Conservation (phyloP, 2,888 invertebrate genomes). For the Caenorhabditis sp. region DNA sequence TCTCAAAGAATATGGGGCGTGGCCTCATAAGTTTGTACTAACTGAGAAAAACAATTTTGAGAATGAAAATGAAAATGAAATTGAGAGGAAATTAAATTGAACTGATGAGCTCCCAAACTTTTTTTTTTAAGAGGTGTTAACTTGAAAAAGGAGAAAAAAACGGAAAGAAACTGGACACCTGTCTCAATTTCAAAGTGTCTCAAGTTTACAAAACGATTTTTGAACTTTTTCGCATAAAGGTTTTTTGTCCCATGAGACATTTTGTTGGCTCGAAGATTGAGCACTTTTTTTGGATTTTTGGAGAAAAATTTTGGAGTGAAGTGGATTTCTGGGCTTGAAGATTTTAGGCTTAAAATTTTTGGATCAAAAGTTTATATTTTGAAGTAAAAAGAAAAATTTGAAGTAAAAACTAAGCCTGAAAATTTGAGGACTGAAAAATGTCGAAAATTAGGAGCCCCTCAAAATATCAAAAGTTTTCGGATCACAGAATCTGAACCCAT, state of each 20-base stretch:
- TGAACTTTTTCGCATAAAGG: background rate
- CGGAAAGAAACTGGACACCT: background rate
- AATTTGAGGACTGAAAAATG: too few species aligned
- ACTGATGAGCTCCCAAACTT: too few species aligned
- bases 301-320: too few species aligned
- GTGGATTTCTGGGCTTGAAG: too few species aligned
- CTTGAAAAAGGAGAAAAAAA: background rate
- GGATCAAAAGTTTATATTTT: too few species aligned
- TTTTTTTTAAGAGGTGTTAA: background rate
- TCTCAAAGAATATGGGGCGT: background rate
- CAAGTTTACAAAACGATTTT: background rate
- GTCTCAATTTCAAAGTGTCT: background rate
- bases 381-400: too few species aligned
- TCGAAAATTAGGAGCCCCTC: too few species aligned
- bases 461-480: too few species aligned
- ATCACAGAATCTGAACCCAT: too few species aligned
- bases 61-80: background rate
- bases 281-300: too few species aligned
- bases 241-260: background rate
- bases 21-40: background rate
- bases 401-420: too few species aligned
- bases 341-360: too few species aligned
- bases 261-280: background rate
- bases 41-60: background rate
- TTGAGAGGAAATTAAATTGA: background rate